Evolutionary conservation across 2,888 invertebrate genomes (phyloP), one percentile per base, ranked within the genome.

Genomic region (Hecatera dysodea): DNA sequence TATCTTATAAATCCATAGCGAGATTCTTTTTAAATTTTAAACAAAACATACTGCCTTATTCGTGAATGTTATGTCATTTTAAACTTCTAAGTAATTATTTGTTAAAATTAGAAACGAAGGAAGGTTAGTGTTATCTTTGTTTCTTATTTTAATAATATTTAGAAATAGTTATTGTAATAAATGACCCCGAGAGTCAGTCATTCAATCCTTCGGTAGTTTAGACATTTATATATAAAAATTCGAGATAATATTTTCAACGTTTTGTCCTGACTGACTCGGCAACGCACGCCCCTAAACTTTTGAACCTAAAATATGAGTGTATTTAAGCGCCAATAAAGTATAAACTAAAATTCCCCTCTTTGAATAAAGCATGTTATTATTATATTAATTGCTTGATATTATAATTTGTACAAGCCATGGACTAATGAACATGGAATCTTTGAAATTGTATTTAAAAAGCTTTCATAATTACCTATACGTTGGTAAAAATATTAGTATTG

Each of bases 21-120:
- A 79, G 80, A 77, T 85, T 80, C 72, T 78, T 85, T 89, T 86
- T 75, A 77, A 83, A 83, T 80, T 82, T 79, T 82, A 72, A 80
- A 87, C 82, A 85, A 85, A 83, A 84, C 85, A 84, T 90, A 90
- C 91, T 91, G 91, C 91, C 91, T 91, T 91, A 91, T 87, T 88
- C 87, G 82, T 89, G 86, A 78, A 86, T 82, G 83, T 87, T 87
- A 87, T 36, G 78, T 81, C 87, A 85, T 88, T 84, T 82, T 84
- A 79, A 85, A 81, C 72, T 83, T 82, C 76, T 82, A 83, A 81
- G 74, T 82, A 80, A 78, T 80, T 63, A 72, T 84, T 86, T 83
- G 82, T 88, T 90, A 83, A 82, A 83, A 85, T 87, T 78, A 83
- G 83, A 86, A 86, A 88, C 85, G 67, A 78, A 80, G 72, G 56